Base-by-base conservation (phyloP, 2,888 invertebrate species). In the Dioctria linearis region DNA sequence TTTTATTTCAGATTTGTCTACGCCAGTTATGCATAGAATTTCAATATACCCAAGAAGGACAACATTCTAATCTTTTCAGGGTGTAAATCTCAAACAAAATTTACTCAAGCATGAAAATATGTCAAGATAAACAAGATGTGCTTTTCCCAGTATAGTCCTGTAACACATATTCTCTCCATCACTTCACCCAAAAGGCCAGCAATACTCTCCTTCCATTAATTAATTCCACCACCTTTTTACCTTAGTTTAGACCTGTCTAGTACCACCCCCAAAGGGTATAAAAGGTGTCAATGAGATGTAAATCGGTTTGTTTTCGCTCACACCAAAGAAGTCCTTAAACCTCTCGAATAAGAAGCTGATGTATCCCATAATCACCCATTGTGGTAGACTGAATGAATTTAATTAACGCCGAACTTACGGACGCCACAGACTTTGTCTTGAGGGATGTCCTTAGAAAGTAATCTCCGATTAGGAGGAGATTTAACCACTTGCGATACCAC, bases 281-380 rank as follows among this genome's bases (percentile, higher is more conserved):
- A 69, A 46, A 71, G 71, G 8, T 51, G 54, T 11, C 71, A 71
- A 71, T 71, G 54, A 71, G 71, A 71, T 71, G 71, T 71, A 71
- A 71, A 71, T 71, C 71, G 71, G 49, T 71, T 71, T 54, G 71
- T 54, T 54, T 71, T 43, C 39, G 6, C 54, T 51, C 39, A 37
- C 71, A 11, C 39, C 25, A 37, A 25, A 51, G 39, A 40, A 71
- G 54, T 54, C 51, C 39, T 51, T 25, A 39, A 51, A 54, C 71
- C n/a, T 9, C 71, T 37, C 39, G 54, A 71, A 54, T 39, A 51
- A 39, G 25, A 54, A 54, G 39, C 51, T 42, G 51, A 25, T 54
- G 57, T 71, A 71, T 71, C 71, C 71, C 40, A 71, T 57, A 71
- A 71, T 71, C 71, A 71, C 71, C 71, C 54, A 71, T 51, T 13